These are phyloP conservation scores for Solea solea DNA, from an alignment of 2,113 vertebrate genomes.

Conservation along the genomic window DNA sequence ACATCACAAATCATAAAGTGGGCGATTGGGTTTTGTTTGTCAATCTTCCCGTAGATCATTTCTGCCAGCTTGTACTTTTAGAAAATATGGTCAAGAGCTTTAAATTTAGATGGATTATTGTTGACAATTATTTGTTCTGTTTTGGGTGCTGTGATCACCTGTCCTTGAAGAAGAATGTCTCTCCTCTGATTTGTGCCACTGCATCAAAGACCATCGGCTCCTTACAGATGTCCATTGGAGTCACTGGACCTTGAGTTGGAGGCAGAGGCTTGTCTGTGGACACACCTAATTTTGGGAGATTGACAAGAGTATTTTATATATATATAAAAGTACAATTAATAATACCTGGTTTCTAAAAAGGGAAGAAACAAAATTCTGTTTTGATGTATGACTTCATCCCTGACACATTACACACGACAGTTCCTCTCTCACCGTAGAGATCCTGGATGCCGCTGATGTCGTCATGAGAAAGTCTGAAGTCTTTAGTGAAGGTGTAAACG, in stretches of 20 bases:
- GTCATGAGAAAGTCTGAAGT: conserved; percentile 92
- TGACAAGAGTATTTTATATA: not conserved
- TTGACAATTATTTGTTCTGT: no score
- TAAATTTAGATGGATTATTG: not conserved
- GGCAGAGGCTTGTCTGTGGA: conserved; percentile 83
- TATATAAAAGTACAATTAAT: not conserved
- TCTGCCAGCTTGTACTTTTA: conserved; percentile 3
- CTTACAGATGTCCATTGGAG: conserved; percentile 91
- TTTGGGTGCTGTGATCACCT: conserved; percentile 80
- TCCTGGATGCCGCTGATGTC: conserved; percentile 96
- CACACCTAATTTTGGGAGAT: conserved; percentile 76
- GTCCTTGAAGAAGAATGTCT: conserved; percentile 97
- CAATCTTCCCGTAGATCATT: conserved; percentile 2
- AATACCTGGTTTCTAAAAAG: not conserved
- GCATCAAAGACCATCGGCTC: conserved; percentile 92
- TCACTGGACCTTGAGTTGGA: conserved; percentile 92
- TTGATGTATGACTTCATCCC: not conserved
- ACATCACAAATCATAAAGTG: conserved; percentile 2
- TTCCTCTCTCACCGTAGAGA: conserved; percentile 87
- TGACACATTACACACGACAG: not conserved
- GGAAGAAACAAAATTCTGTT: not conserved
- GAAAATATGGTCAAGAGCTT: conserved; percentile 3
- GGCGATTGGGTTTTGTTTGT: conserved; percentile 12
- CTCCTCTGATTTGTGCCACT: conserved; percentile 92
- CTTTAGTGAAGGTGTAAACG: conserved; percentile 94